phyloP scores from a whole-genome alignment of 92 coral and sea anemone species.

The Porites rus region DNA sequence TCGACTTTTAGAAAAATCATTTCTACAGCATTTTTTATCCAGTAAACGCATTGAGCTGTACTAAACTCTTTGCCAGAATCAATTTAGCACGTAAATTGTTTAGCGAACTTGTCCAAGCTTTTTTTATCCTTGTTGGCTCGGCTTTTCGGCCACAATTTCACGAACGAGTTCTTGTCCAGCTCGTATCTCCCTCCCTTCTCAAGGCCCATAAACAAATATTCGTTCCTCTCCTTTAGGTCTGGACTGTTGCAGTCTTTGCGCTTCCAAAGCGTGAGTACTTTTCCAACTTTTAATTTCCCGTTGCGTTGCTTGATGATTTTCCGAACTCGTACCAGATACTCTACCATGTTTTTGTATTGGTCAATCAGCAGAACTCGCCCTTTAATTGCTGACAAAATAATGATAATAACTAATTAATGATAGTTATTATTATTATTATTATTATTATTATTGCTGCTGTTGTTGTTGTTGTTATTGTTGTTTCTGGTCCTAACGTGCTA shows the following conservation, averaged over 20 bases:
- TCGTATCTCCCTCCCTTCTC: conserved; percentile 60
- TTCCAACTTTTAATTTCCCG: conserved; percentile 13
- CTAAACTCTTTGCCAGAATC: neutral
- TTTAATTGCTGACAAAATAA: conserved; percentile 36
- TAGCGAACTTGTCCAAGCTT: conserved; percentile 5
- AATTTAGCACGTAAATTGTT: neutral
- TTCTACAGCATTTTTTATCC: neutral
- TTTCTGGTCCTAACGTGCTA: too few species aligned
- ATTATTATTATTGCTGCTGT: too few species aligned
- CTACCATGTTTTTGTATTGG: conserved; percentile 59
- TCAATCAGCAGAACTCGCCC: conserved; percentile 74
- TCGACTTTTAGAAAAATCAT: neutral
- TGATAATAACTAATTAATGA: too few species aligned
- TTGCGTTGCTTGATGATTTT: conserved; percentile 71
- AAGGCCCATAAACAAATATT: conserved; percentile 80
- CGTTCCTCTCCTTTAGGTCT: conserved; percentile 41
- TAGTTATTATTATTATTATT: too few species aligned
- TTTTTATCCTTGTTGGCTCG: neutral
- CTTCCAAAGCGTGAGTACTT: conserved; percentile 61
- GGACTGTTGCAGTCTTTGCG: conserved; percentile 75
- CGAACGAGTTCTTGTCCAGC: conserved; percentile 71
- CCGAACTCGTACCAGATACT: conserved; percentile 53
- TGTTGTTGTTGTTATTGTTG: too few species aligned
- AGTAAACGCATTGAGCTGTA: neutral
- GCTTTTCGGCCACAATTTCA: conserved; percentile 56